A percentile compares a stretch with the other conserved stretches of the same genome.
Evolutionary conservation across 2,888 invertebrate species (phyloP).

Genomic region (Drosophila atroscutellata): DNA sequence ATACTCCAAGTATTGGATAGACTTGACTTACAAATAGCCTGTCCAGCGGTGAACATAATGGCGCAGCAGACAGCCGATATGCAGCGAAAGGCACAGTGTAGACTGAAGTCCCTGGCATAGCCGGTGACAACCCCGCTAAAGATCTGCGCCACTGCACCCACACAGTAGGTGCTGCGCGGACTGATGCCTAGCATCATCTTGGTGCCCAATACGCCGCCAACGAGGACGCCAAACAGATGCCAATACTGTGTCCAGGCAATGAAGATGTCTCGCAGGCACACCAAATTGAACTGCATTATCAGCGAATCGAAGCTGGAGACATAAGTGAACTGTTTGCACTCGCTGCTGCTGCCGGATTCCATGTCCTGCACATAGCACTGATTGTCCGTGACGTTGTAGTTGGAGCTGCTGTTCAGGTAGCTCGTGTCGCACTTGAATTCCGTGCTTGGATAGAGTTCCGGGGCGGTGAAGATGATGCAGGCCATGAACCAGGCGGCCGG

Average conservation of each 20-base stretch:
- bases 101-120: constrained; percentile 82
- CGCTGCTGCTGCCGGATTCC: constrained; percentile 32
- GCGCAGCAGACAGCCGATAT: constrained; percentile 85
- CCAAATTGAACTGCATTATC: constrained; percentile 85
- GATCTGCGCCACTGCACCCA: constrained; percentile 84
- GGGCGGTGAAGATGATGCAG: constrained; percentile 85
- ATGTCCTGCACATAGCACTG: constrained; percentile 75
- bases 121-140: constrained; percentile 84
- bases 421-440: constrained; percentile 78
- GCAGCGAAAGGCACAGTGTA: constrained; percentile 85
- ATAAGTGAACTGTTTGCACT: constrained; percentile 78
- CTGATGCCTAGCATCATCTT: constrained; percentile 84
- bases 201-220: constrained; percentile 84
- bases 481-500: constrained; percentile 86
- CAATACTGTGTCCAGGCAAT: constrained; percentile 85
- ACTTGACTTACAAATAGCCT: constrained; percentile 83
- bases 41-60: constrained; percentile 85
- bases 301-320: constrained; percentile 81
- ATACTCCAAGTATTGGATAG: no score
- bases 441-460: constrained; percentile 79
- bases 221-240: constrained; percentile 85
- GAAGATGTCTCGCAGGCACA: constrained; percentile 84
- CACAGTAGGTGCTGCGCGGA: constrained; percentile 83
- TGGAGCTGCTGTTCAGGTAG: constrained; percentile 40
- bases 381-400: constrained; percentile 65